A percentile compares a stretch with the other conserved stretches of the same genome.
Evolutionary conservation across 2,888 invertebrate species (phyloP).

Genomic region (Phrixothrix hirtus): DNA sequence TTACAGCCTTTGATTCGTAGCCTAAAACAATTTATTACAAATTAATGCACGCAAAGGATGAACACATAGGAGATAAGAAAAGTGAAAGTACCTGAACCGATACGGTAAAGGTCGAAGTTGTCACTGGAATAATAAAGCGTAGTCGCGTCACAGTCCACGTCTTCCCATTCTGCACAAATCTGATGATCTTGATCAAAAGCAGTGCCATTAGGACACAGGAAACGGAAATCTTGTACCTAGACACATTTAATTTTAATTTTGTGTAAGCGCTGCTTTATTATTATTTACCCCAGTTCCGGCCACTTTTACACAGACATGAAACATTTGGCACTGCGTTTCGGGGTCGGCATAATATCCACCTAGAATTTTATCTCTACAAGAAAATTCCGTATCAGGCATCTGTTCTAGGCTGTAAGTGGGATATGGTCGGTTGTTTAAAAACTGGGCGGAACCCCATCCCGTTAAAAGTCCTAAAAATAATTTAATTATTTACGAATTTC

Average conservation of each 20-base stretch:
- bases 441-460: conserved; percentile 47
- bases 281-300: conserved; percentile 70
- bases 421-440: conserved; percentile 54
- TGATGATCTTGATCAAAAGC: conserved; percentile 91
- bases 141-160: conserved; percentile 83
- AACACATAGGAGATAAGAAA: conserved; percentile 7
- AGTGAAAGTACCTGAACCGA: conserved; percentile 66
- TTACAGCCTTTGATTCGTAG: conserved; percentile 69
- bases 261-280: neutral
- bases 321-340: conserved; percentile 86
- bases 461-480: conserved; percentile 47
- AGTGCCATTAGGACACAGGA: conserved; percentile 87
- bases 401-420: conserved; percentile 63
- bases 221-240: conserved; percentile 78
- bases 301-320: conserved; percentile 85
- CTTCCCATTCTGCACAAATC: conserved; percentile 90
- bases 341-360: conserved; percentile 89
- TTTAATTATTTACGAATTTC: too few species aligned
- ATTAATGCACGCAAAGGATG: conserved; percentile 3
- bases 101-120: conserved; percentile 83
- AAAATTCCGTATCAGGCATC: conserved; percentile 70
- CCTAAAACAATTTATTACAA: conserved; percentile 47
- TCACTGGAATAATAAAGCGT: conserved; percentile 80
- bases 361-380: conserved; percentile 81
- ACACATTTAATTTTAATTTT: conserved; percentile 32